A percentile compares a stretch with the other conserved stretches of the same genome.
phyloP scores from a whole-genome alignment of 2,113 vertebrate genomes.

The Hippopotamus amphibius region DNA sequence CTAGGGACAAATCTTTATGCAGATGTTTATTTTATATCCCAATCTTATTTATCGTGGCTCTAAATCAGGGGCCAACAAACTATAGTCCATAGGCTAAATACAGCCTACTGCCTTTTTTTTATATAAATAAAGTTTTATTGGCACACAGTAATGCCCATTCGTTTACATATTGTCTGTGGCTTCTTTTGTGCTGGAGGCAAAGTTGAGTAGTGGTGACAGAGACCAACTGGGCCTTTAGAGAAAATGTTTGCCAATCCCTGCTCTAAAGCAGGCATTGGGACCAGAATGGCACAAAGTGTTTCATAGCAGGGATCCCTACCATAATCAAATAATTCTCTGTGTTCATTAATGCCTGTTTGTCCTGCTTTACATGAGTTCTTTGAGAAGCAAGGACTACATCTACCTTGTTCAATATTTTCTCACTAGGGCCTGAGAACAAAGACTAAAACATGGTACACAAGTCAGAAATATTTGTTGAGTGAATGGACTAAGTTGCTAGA shows the following conservation, averaged over 20 bases:
- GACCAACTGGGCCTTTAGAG: background rate
- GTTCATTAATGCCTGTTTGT: background rate
- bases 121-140: constrained; percentile 47
- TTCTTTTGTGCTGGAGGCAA: background rate
- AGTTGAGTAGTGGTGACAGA: background rate
- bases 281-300: background rate
- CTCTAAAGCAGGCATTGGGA: background rate
- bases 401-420: background rate
- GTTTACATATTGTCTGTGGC: background rate
- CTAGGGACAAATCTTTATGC: background rate
- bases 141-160: background rate
- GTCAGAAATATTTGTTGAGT: background rate
- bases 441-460: background rate
- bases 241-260: background rate
- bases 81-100: background rate
- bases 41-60: background rate
- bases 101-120: background rate
- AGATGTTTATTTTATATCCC: background rate
- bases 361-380: background rate
- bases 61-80: background rate
- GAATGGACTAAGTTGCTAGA: background rate
- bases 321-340: background rate
- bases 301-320: background rate
- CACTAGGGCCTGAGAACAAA: background rate
- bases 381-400: background rate